These are phyloP conservation scores for Xanthorhoe designata DNA, from an alignment of 2,888 invertebrate species.

Conservation along the genomic window DNA sequence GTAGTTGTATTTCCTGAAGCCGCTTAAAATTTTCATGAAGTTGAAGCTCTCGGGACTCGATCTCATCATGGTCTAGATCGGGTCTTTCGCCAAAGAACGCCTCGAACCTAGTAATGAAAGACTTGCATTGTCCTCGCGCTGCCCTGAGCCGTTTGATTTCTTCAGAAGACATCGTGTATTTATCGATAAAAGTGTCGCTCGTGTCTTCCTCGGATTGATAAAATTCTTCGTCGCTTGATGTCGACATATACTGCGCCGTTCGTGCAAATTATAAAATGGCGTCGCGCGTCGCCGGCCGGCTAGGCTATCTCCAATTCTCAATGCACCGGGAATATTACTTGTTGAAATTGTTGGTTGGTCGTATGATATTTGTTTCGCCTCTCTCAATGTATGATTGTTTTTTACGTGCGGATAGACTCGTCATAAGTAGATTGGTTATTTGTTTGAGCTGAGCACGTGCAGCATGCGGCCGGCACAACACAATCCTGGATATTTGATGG, in stretches of 20 bases:
- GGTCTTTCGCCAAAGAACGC: neutral
- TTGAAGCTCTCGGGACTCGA: neutral
- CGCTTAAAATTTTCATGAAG: neutral
- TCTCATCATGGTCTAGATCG: neutral
- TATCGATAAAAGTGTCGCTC: neutral
- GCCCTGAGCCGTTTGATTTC: neutral
- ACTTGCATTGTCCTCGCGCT: neutral
- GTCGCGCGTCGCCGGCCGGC: too few species aligned
- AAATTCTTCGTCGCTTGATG: too few species aligned
- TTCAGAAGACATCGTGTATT: neutral
- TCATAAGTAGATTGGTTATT: too few species aligned
- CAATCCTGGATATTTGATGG: neutral
- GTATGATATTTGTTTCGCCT: neutral
- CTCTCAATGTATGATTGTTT: neutral
- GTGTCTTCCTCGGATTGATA: neutral
- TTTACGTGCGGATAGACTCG: neutral
- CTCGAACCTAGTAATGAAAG: neutral
- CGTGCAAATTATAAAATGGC: too few species aligned
- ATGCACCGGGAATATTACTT: neutral
- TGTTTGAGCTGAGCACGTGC: neutral
- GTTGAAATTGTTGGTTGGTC: neutral
- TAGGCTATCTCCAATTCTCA: too few species aligned
- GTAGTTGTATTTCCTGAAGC: neutral
- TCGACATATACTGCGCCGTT: too few species aligned
- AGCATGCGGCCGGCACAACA: constrained; percentile 1